Evolutionary conservation across 2,113 vertebrate genomes (phyloP).

Genomic region (Paradoxurus hermaphroditus): DNA sequence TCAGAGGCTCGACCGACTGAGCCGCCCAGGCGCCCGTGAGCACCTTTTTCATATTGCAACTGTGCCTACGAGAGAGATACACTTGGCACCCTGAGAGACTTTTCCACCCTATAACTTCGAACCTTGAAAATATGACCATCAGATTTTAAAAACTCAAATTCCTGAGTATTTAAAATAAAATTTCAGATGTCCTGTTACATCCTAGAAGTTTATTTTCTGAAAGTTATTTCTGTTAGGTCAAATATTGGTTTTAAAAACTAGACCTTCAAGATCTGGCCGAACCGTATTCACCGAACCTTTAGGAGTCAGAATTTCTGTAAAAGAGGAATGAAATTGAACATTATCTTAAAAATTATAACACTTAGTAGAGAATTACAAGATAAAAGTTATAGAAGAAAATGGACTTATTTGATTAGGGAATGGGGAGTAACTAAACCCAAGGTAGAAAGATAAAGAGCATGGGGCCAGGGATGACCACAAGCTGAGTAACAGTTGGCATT

Average conservation of each 20-base stretch:
- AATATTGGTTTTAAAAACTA: neutral
- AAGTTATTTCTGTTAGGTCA: neutral
- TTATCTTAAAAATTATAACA: neutral
- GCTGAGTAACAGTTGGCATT: neutral
- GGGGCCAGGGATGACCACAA: neutral
- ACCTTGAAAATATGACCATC: neutral
- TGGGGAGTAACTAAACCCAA: neutral
- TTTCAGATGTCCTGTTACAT: neutral
- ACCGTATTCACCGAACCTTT: neutral
- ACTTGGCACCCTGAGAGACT: neutral
- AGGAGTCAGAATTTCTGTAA: neutral
- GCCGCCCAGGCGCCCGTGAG: no score
- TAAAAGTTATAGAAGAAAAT: neutral
- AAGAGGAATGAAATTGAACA: neutral
- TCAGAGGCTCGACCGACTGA: no score
- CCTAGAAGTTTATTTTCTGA: neutral
- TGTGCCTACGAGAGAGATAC: accelerated
- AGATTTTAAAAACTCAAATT: no score
- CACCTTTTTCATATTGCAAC: neutral
- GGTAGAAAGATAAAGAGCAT: neutral
- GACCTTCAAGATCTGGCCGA: neutral
- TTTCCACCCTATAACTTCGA: neutral
- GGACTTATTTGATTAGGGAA: neutral
- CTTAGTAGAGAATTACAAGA: neutral
- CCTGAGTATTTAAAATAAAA: no score